Base-by-base conservation (phyloP, 2,888 invertebrate species). In the Oeneis ivallda region DNA sequence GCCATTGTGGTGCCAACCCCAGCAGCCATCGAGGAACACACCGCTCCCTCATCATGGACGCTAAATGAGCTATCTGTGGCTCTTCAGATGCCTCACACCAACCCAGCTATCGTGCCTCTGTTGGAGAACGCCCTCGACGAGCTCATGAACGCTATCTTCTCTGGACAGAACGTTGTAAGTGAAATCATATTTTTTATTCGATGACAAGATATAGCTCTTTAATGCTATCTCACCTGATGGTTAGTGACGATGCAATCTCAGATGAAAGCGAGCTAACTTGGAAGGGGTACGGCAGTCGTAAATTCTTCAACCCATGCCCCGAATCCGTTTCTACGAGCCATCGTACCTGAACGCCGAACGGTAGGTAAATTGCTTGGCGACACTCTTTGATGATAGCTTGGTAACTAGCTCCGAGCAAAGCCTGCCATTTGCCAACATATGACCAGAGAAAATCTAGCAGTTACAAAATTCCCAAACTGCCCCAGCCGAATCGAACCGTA, bases 71-170 rank as follows among this genome's bases (percentile, higher is more conserved):
- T 70, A 10, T 57, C 57, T 26, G 56, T 58, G 3, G 86, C 84
- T 43, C 72, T 85, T 56, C 71, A 79, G 63, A 73, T 79, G 78
- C 82, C 85, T 2, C 64, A 61, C 45, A 83, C 81, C 17, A 72
- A 81, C 68, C 75, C 81, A 2, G 77, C 74, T 5, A 70, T 83
- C 1, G 47, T 81, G 1, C 83, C 85, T 1, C 75, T 79, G 72
- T 71, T 86, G 19, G 80, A 82, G 61, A 66, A 73, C 2, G 87
- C 85, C 11, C 75, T 87, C 17, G 78, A 87, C 68, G 15, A 72
- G 34, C 66, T 84, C 65, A 83, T 86, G 79, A 37, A 68, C 0
- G 65, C 78, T n/a, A 32, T 84, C 26, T 75, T 72, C 74, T 70
- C 76, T 59, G 84, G 85, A 39, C 62, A 76, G 0, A 67, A 74